These are phyloP conservation scores for Nephrocerus scutellatus DNA, from an alignment of 2,888 invertebrate genomes.

Conservation along the genomic window DNA sequence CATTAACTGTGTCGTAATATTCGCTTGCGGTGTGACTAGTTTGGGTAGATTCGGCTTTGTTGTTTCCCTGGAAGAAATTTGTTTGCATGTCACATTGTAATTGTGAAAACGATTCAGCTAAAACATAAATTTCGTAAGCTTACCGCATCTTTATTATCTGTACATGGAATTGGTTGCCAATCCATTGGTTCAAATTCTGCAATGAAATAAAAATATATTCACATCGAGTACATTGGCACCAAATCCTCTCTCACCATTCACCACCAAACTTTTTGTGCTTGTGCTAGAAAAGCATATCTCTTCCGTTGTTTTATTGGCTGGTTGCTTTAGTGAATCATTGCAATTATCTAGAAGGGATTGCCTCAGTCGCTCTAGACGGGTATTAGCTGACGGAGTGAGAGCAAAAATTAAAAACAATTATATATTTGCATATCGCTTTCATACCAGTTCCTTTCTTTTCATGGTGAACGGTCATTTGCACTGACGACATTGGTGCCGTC, in stretches of 20 bases:
- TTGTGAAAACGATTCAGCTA: neutral
- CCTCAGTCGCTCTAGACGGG: slow-evolving; percentile 25
- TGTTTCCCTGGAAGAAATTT: neutral
- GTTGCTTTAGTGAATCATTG: too few species aligned
- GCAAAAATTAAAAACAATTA: too few species aligned
- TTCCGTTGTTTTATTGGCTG: too few species aligned
- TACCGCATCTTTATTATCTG: slow-evolving; percentile 11
- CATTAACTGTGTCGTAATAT: slow-evolving; percentile 26
- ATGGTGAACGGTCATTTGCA: too few species aligned
- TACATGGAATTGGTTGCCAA: slow-evolving; percentile 24
- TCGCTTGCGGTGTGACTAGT: slow-evolving; percentile 19
- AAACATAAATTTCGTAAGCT: neutral
- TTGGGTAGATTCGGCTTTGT: neutral
- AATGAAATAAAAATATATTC: slow-evolving; percentile 1
- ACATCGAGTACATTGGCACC: neutral
- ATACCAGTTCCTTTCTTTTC: too few species aligned
- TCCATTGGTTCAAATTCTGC: slow-evolving; percentile 35
- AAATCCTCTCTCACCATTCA: too few species aligned
- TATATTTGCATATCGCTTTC: too few species aligned
- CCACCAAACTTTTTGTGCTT: too few species aligned
- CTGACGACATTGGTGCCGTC: neutral
- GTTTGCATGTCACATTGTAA: neutral
- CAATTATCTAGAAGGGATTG: slow-evolving; percentile 20
- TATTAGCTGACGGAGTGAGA: slow-evolving; percentile 23
- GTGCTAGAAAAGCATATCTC: too few species aligned